Base-by-base conservation (phyloP, 2,797 vertebrate species). In the Notolabrus celidotus region DNA sequence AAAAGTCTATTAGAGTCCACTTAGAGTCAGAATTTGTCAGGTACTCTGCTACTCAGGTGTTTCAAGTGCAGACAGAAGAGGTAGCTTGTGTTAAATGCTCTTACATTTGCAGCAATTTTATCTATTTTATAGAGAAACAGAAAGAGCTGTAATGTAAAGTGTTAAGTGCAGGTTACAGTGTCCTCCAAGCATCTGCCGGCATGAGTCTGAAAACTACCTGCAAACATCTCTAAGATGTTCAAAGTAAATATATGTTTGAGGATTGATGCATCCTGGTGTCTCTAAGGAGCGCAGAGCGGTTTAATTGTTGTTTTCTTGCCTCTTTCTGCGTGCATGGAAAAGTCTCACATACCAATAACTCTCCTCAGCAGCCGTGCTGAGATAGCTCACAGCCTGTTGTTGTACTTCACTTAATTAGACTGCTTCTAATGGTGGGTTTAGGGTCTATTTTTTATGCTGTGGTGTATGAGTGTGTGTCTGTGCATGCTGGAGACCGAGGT, bases 381-480 rank as follows among this genome's bases (percentile, higher is more conserved):
- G 78, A 42, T 42, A 23, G 61, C 65, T 60, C 59, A 20, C 73
- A 69, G 68, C 55, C 17, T 47, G 56, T 56, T 65, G 36, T 50
- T 23, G 66, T 77, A 46, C 72, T 83, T 74, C 55, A 45, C 71
- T 59, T 86, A 82, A 85, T 89, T 77, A 86, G 76, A 67, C 67
- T 55, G 29, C 42, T 3, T 61, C 68, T 82, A 69, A 70, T 68
- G 71, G 80, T 52, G 49, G 67, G 68, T 46, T 50, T 56, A 65
- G 42, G 51, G 45, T 68, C 7, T 68, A 31, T 60, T 71, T 69
- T 77, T 73, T 65, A 67, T 72, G 52, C 27, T 25, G 36, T 5
- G 60, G 56, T 61, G 43, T 59, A 1, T 73, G 17, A 4, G 49
- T 51, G 25, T 65, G 72, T 59, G 59, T 45, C 60, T 67, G 62